Evolutionary conservation across 2,888 invertebrate genomes (phyloP), one percentile per base, ranked within the genome.

Genomic region (Drosophila ustulata): DNA sequence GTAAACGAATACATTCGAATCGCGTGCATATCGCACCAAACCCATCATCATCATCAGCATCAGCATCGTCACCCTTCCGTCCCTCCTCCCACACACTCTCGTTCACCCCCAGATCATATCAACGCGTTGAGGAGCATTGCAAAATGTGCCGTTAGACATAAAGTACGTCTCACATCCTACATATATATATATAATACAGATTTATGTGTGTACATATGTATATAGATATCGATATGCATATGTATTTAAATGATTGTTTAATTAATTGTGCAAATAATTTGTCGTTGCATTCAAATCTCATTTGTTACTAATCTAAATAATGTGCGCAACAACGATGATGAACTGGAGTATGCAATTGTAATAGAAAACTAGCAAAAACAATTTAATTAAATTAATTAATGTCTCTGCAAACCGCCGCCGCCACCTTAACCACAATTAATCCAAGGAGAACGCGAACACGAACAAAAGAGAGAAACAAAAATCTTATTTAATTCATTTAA

Each of bases 401-500:
- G 28, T 7, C 25, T 30, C 30, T 49, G 55, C 45, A 59, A 70
- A 18, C 18, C 18, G 65, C 26, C 26, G 34, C n/a, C 34, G 34
- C 73, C 56, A 64, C 63, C 68, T 78, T 69, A 73, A 75, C 51
- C 55, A 64, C 49, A 67, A 74, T 79, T 68, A 71, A 71, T 71
- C 46, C 75, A 65, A 55, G 51, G 65, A 71, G 61, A 75, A 68
- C 66, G 43, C 39, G 37, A 61, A 6, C 43, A 62, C 18, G 18
- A 1, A 18, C 18, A 49, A 39, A 56, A 61, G 28, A 71, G 45
- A 56, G 53, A 49, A 78, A 73, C 81, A 80, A 91, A 89, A 84
- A 78, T 89, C 80, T 91, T 88, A 91, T 91, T 91, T 91, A 91
- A 89, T 88, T 82, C 32, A 82, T 75, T 90, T 91, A 91, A 91